A percentile compares a stretch with the other conserved stretches of the same genome.
These are phyloP conservation scores for Amphimedon queenslandica DNA, from an alignment of 37 sponge, comb jelly and placozoan genomes.

Conservation along the genomic window DNA sequence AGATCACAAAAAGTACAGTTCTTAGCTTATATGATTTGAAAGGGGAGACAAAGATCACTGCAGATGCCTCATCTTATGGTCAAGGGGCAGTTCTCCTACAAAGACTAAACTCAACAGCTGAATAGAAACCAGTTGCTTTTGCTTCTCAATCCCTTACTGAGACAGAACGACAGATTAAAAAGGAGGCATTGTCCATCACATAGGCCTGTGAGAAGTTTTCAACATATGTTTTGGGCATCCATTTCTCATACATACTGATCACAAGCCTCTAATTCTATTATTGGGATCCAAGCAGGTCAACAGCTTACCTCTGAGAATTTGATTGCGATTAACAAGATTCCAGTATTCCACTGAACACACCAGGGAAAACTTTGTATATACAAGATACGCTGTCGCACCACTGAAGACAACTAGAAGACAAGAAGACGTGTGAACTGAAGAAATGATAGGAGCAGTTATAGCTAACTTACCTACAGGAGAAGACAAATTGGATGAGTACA, in stretches of 20 bases:
- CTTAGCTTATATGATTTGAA: conserved; percentile 18
- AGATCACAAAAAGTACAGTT: conserved; percentile 28
- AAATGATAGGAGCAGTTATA: too few species aligned
- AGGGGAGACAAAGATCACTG: conserved; percentile 11
- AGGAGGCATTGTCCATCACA: conserved; percentile 39
- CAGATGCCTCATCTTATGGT: conserved; percentile 37
- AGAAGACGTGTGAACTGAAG: too few species aligned
- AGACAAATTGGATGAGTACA: too few species aligned
- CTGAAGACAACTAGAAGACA: too few species aligned
- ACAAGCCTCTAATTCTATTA: conserved; percentile 43
- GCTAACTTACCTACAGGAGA: too few species aligned
- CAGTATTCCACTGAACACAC: too few species aligned
- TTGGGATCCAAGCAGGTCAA: conserved; percentile 17
- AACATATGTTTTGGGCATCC: conserved; percentile 20
- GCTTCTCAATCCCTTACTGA: conserved; percentile 37
- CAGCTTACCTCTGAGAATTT: too few species aligned
- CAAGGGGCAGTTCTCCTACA: conserved; percentile 32
- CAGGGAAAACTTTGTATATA: too few species aligned
- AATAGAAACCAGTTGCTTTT: conserved; percentile 32
- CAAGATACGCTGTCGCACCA: too few species aligned
- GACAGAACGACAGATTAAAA: conserved; percentile 51
- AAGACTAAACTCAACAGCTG: background rate
- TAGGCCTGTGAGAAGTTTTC: conserved; percentile 50
- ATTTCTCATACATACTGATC: conserved; percentile 33
- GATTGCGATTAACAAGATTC: too few species aligned